Evolutionary conservation across 1,140 invertebrate genomes (phyloP).

Genomic region (Drosophila hydei): DNA sequence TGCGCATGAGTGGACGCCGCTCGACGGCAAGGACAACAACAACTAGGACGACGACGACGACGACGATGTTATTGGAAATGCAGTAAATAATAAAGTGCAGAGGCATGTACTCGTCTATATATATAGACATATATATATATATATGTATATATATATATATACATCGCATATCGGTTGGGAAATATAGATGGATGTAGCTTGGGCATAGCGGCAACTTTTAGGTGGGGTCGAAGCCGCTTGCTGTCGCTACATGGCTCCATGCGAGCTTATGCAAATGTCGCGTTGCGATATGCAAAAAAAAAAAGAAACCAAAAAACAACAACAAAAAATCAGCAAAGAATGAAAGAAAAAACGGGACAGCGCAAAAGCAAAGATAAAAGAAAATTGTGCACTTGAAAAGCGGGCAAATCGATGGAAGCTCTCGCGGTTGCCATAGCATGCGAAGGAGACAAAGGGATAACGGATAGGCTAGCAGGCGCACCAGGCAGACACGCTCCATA

Average conservation of each 20-base stretch:
- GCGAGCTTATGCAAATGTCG: slow-evolving; percentile 53
- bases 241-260: slow-evolving; percentile 25
- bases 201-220: neutral
- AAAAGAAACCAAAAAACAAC: neutral
- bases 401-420: slow-evolving; percentile 45
- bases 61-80: slow-evolving; percentile 40
- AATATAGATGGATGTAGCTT: slow-evolving; percentile 28
- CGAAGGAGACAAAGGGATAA: slow-evolving; percentile 52
- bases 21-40: slow-evolving; percentile 30
- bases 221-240: neutral
- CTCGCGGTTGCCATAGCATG: slow-evolving; percentile 26
- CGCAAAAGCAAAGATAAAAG: slow-evolving; percentile 11
- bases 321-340: slow-evolving; percentile 42
- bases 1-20: slow-evolving; percentile 53
- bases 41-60: slow-evolving; percentile 12
- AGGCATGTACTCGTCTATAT: slow-evolving; percentile 14
- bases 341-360: neutral
- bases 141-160: slow-evolving; percentile 10
- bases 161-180: slow-evolving; percentile 33
- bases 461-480: slow-evolving; percentile 14
- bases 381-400: slow-evolving; percentile 48
- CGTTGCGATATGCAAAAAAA: slow-evolving; percentile 41
- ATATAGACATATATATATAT: slow-evolving; percentile 7
- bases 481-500: neutral
- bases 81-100: slow-evolving; percentile 52